A percentile compares a stretch with the other conserved stretches of the same genome.
Evolutionary conservation across 2,797 vertebrate species (phyloP).

Genomic region (Scomberomorus guttatus): DNA sequence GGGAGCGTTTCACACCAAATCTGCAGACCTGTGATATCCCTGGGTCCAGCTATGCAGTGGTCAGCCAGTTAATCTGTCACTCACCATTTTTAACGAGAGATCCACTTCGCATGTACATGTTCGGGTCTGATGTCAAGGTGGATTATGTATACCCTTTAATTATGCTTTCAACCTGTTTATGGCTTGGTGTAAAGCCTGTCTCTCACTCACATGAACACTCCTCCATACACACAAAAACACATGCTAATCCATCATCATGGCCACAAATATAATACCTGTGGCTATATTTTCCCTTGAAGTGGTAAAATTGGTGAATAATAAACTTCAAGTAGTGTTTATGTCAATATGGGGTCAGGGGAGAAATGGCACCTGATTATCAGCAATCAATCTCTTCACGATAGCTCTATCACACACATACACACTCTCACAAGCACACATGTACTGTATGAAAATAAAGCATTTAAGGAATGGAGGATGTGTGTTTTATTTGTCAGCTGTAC

Average conservation of each 20-base stretch:
- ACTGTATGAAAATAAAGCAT: background rate
- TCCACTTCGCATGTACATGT: background rate
- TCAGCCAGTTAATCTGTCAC: conserved; percentile 4
- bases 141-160: conserved; percentile 16
- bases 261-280: conserved; percentile 14
- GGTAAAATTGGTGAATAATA: conserved; percentile 18
- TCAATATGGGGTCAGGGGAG: conserved; percentile 4
- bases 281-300: conserved; percentile 11
- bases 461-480: background rate
- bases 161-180: conserved; percentile 2
- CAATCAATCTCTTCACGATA: conserved; percentile 3
- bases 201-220: background rate
- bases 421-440: background rate
- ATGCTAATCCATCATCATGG: conserved; percentile 9
- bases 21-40: background rate
- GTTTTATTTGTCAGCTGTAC: background rate
- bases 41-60: background rate
- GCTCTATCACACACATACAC: background rate
- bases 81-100: background rate
- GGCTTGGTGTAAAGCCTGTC: background rate
- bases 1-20: background rate
- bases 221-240: background rate
- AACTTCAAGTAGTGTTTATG: conserved; percentile 11
- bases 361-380: conserved; percentile 5
- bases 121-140: background rate